These are phyloP conservation scores for Ichneumoninae sp. DNA, from an alignment of 2,888 invertebrate species.

Conservation along the genomic window DNA sequence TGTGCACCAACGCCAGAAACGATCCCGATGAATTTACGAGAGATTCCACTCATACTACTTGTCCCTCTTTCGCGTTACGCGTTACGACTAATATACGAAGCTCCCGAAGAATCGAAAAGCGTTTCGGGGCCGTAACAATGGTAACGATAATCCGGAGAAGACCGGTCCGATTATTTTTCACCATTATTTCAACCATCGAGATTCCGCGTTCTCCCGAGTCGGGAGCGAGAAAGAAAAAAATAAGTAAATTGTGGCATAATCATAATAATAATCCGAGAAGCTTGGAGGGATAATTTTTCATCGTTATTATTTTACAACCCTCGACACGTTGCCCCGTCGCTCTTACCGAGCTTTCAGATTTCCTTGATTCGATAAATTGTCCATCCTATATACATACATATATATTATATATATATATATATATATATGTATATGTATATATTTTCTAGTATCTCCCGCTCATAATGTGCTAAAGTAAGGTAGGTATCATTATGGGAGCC, in stretches of 20 bases:
- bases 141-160: not conserved
- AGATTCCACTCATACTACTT: slow-evolving; percentile 32
- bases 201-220: not conserved
- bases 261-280: not conserved
- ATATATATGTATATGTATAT: not conserved
- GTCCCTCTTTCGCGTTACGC: not conserved
- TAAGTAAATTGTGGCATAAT: not conserved
- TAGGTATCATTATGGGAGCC: slow-evolving; percentile 45
- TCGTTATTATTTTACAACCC: not conserved
- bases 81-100: slow-evolving; percentile 25
- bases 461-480: slow-evolving; percentile 28
- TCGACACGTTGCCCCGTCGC: not conserved
- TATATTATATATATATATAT: not conserved
- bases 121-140: not conserved
- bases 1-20: slow-evolving; percentile 57
- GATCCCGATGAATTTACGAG: slow-evolving; percentile 64
- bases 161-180: not conserved
- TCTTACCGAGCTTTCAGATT: slow-evolving; percentile 7
- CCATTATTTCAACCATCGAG: not conserved
- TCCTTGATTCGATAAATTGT: slow-evolving; percentile 6
- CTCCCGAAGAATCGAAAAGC: not conserved
- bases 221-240: not conserved
- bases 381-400: not conserved
- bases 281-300: not conserved
- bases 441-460: not conserved